These are phyloP conservation scores for Argyrosomus regius DNA, from an alignment of 2,797 vertebrate species.

Conservation along the genomic window DNA sequence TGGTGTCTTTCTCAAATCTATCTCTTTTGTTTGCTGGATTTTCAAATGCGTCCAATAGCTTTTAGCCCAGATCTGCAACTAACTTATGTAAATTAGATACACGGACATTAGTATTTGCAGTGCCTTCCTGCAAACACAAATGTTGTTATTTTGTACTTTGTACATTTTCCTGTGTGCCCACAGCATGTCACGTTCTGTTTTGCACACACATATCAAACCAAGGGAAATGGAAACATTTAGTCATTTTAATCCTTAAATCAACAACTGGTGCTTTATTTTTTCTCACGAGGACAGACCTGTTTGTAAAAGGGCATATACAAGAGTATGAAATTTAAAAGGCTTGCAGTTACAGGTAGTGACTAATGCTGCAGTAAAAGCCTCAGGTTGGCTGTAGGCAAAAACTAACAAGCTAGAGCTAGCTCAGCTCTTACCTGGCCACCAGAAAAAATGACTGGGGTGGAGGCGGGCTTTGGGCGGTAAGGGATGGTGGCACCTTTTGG, in stretches of 20 bases:
- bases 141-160: background rate
- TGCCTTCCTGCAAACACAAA: slow-evolving; percentile 1
- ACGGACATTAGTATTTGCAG: background rate
- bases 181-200: background rate
- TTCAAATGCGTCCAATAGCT: slow-evolving; percentile 15
- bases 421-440: slow-evolving; percentile 98
- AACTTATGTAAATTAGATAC: background rate
- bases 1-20: background rate
- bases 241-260: slow-evolving; percentile 3
- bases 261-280: background rate
- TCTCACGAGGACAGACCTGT: background rate
- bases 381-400: slow-evolving; percentile 35
- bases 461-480: slow-evolving; percentile 99
- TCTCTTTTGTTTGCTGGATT: slow-evolving; percentile 4
- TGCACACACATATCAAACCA: background rate
- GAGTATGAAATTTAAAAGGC: background rate
- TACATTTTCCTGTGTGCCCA: background rate
- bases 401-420: slow-evolving; percentile 19
- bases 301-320: background rate
- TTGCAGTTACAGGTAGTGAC: slow-evolving; percentile 20
- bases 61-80: background rate
- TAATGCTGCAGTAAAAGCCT: slow-evolving; percentile 49
- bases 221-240: background rate
- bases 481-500: slow-evolving; percentile 99
- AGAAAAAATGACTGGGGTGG: slow-evolving; percentile 99